Percentiles rank a stretch among this genome's conserved stretches.
Evolutionary conservation across 1,140 invertebrate genomes (phyloP).

Genomic region (Schlechtendalia chinensis): DNA sequence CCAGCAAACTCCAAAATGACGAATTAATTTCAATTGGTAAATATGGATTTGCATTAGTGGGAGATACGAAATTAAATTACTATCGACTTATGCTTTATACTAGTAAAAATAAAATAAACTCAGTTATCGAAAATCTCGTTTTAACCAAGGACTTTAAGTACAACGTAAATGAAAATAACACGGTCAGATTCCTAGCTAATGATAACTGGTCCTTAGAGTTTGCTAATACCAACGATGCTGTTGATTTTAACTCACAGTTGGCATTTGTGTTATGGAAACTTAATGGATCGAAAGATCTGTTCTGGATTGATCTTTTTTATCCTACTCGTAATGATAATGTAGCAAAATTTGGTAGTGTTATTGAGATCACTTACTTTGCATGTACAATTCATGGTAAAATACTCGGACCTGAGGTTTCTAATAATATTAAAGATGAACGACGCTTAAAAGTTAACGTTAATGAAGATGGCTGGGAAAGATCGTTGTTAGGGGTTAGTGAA

Average conservation of each 20-base stretch:
- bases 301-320: slow-evolving; percentile 39
- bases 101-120: background rate
- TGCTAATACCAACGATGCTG: slow-evolving; percentile 8
- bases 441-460: slow-evolving; percentile 19
- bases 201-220: slow-evolving; percentile 9
- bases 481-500: slow-evolving; percentile 15
- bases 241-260: slow-evolving; percentile 5
- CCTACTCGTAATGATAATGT: background rate
- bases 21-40: background rate
- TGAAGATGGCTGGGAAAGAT: slow-evolving; percentile 21
- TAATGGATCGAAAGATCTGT: slow-evolving; percentile 8
- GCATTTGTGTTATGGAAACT: slow-evolving; percentile 29
- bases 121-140: background rate
- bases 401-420: slow-evolving; percentile 33
- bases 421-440: slow-evolving; percentile 10
- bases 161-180: slow-evolving; percentile 14
- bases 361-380: background rate
- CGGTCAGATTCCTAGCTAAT: background rate
- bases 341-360: slow-evolving; percentile 12
- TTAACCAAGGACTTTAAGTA: slow-evolving; percentile 21
- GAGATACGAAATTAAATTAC: slow-evolving; percentile 13
- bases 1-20: background rate
- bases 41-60: slow-evolving; percentile 42
- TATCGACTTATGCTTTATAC: slow-evolving; percentile 27
- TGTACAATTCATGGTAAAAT: slow-evolving; percentile 10